Conservation (phyloP, 2,797 vertebrate genomes). For the Acanthopagrus latus region DNA sequence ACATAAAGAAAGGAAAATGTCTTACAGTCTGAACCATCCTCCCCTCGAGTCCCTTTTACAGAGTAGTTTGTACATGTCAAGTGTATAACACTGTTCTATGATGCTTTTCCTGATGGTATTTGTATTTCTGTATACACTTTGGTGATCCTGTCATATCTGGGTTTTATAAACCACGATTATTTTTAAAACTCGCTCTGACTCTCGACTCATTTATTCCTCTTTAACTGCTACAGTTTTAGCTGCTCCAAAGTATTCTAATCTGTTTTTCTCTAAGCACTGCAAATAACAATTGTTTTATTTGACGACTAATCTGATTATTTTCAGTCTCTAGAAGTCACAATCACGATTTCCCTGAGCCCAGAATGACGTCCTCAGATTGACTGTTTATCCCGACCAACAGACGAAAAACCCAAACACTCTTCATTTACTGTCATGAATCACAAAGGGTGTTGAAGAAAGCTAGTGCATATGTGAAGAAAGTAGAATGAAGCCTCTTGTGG, state of each 20-base stretch:
- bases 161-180: constrained; percentile 92
- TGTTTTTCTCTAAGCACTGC: too few species aligned
- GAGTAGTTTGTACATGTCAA: constrained; percentile 88
- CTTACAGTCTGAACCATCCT: constrained; percentile 70
- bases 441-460: too few species aligned
- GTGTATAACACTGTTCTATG: constrained; percentile 84
- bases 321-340: too few species aligned
- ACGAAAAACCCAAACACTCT: too few species aligned
- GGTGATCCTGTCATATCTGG: constrained; percentile 90
- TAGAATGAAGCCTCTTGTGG: too few species aligned
- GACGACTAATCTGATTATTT: too few species aligned
- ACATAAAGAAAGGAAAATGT: constrained; percentile 78
- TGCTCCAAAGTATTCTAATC: neutral
- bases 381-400: too few species aligned
- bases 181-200: constrained; percentile 86
- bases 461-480: too few species aligned
- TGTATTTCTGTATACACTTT: constrained; percentile 91
- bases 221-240: neutral
- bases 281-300: too few species aligned
- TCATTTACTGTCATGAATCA: too few species aligned
- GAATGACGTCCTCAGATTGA: too few species aligned
- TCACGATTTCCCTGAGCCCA: too few species aligned
- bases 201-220: constrained; percentile 52
- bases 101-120: constrained; percentile 88
- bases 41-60: constrained; percentile 72